Percentiles rank a stretch among this genome's conserved stretches.
These are phyloP conservation scores for Amblyopsis rosae DNA, from an alignment of 2,113 vertebrate species.

Conservation along the genomic window DNA sequence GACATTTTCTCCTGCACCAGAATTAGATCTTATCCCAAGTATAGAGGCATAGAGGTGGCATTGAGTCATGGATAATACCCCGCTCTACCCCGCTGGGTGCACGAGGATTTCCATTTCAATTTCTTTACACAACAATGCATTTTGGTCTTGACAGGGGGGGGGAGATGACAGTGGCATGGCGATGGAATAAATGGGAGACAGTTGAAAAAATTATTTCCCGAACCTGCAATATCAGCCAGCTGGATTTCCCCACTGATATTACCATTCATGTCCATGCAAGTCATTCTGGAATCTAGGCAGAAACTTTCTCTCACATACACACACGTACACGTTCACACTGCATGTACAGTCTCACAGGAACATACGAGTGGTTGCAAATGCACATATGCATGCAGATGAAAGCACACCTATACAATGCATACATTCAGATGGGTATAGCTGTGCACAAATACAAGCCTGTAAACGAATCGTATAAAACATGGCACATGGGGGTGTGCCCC, in stretches of 20 bases:
- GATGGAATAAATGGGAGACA: slow-evolving; percentile 92
- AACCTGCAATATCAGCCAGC: slow-evolving; percentile 84
- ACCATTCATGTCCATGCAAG: slow-evolving; percentile 43
- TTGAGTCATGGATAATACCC: slow-evolving; percentile 94
- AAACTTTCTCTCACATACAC: slow-evolving; percentile 40
- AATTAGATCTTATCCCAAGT: slow-evolving; percentile 95
- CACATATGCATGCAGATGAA: no score
- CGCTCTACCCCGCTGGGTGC: slow-evolving; percentile 86
- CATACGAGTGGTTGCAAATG: not conserved
- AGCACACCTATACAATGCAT: no score
- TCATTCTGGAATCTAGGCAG: slow-evolving; percentile 25
- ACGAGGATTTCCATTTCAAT: slow-evolving; percentile 97
- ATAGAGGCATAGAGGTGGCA: slow-evolving; percentile 78
- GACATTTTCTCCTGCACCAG: slow-evolving; percentile 87
- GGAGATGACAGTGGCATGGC: slow-evolving; percentile 88
- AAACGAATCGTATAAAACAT: not conserved
- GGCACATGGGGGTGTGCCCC: not conserved
- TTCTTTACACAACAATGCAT: slow-evolving; percentile 92
- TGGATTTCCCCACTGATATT: slow-evolving; percentile 39
- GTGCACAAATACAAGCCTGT: not conserved
- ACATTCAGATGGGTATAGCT: not conserved
- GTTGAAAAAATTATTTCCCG: slow-evolving; percentile 95
- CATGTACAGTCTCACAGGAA: slow-evolving; percentile 16
- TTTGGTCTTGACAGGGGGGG: slow-evolving; percentile 88
- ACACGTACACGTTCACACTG: slow-evolving; percentile 31